Percentiles rank a stretch among this genome's conserved stretches.
phyloP scores from a whole-genome alignment of 2,113 vertebrate species.

The Tachysurus fulvidraco region DNA sequence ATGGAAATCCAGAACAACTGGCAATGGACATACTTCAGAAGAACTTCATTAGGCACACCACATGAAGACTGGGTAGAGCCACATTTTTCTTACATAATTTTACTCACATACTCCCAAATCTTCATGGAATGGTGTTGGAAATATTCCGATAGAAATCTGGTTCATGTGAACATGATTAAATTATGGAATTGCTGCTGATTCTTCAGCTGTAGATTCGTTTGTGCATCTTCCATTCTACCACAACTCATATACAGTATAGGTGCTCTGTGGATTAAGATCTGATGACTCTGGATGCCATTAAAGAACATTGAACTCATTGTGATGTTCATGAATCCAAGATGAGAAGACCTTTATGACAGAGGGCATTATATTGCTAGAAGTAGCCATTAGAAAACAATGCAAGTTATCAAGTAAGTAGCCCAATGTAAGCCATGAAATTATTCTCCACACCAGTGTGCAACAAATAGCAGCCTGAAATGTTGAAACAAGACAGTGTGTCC shows the following conservation, averaged over 20 bases:
- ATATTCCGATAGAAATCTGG: not conserved
- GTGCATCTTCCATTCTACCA: not conserved
- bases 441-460: not conserved
- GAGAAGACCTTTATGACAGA: not conserved
- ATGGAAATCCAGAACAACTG: not conserved
- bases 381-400: not conserved
- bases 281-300: not conserved
- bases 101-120: not conserved
- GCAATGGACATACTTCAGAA: not conserved
- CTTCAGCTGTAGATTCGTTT: not conserved
- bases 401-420: not conserved
- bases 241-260: not conserved
- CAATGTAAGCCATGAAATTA: not conserved
- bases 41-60: not conserved
- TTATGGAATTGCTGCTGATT: not conserved
- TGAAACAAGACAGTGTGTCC: not conserved
- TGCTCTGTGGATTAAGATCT: not conserved
- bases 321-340: not conserved
- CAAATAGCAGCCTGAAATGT: not conserved
- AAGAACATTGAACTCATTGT: not conserved
- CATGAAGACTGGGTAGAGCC: not conserved
- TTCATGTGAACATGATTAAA: not conserved
- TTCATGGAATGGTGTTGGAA: not conserved
- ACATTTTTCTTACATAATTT: not conserved
- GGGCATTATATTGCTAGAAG: not conserved